Percentiles rank a stretch among this genome's conserved stretches.
phyloP scores from a whole-genome alignment of 2,888 invertebrate species.

The Brenthis ino region DNA sequence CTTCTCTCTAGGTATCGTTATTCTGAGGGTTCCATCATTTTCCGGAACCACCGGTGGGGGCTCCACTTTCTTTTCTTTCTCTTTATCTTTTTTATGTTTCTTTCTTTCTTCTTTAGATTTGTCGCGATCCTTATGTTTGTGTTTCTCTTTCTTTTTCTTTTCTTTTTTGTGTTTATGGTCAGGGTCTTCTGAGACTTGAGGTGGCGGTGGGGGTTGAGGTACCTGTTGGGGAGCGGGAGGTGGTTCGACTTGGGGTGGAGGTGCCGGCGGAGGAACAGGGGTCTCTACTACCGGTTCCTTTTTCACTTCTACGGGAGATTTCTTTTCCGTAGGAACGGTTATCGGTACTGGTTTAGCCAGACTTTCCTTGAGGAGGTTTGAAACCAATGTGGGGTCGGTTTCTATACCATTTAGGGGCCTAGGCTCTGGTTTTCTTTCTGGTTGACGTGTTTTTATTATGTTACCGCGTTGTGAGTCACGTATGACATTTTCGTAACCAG shows the following conservation, averaged over 20 bases:
- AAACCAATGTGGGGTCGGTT: slow-evolving; percentile 87
- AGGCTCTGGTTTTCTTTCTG: slow-evolving; percentile 67
- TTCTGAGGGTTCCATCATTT: slow-evolving; percentile 62
- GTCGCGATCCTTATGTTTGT: slow-evolving; percentile 89
- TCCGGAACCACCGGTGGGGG: slow-evolving; percentile 40
- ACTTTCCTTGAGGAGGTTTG: slow-evolving; percentile 86
- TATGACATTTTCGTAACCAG: slow-evolving; percentile 83
- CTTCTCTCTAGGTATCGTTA: slow-evolving; percentile 75
- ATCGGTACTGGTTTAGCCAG: slow-evolving; percentile 77
- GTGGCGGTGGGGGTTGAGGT: slow-evolving; percentile 43
- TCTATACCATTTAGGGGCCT: slow-evolving; percentile 85
- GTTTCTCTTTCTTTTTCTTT: slow-evolving; percentile 91
- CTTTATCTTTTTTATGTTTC: slow-evolving; percentile 87
- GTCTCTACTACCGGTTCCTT: slow-evolving; percentile 57
- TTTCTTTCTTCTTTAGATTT: slow-evolving; percentile 87
- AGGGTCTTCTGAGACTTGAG: slow-evolving; percentile 49
- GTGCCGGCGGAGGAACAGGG: slow-evolving; percentile 39
- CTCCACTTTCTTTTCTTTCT: slow-evolving; percentile 66
- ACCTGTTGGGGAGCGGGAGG: slow-evolving; percentile 42
- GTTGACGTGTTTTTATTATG: slow-evolving; percentile 60
- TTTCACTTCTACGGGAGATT: slow-evolving; percentile 61
- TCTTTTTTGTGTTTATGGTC: slow-evolving; percentile 81
- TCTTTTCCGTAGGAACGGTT: slow-evolving; percentile 67
- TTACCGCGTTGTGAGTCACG: slow-evolving; percentile 77
- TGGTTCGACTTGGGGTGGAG: slow-evolving; percentile 35